Evolutionary conservation across 2,113 vertebrate species (phyloP).

Genomic region (Entosphenus tridentatus): DNA sequence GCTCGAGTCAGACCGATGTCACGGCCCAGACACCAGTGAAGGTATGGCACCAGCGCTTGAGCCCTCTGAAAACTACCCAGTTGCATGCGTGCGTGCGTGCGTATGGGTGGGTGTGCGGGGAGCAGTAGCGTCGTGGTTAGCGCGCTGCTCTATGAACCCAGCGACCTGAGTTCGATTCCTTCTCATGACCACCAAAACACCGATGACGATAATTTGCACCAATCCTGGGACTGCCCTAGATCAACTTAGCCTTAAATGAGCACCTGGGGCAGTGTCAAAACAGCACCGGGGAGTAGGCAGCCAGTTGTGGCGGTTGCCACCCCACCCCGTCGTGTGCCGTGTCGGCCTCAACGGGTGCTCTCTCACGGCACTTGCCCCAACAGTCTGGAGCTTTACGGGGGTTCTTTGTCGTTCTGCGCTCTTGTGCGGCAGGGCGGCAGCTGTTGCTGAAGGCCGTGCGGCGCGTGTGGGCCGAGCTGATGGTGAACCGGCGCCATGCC

Average conservation of each 20-base stretch:
- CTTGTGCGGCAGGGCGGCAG: constrained; percentile 44
- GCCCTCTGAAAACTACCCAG: neutral
- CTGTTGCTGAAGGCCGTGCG: constrained; percentile 89
- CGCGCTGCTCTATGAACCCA: neutral
- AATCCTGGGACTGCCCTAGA: too few species aligned
- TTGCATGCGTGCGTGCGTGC: neutral
- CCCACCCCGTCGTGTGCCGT: too few species aligned
- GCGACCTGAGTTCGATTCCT: too few species aligned
- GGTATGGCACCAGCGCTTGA: constrained; percentile 23
- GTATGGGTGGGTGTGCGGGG: neutral
- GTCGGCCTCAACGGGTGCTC: too few species aligned
- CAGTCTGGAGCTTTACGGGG: rapidly evolving
- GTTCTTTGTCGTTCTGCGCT: constrained; percentile 8
- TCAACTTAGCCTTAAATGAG: too few species aligned
- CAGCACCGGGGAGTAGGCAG: too few species aligned
- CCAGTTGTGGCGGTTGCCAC: too few species aligned
- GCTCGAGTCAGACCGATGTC: constrained; percentile 45
- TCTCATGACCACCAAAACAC: too few species aligned
- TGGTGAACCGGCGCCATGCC: constrained; percentile 77
- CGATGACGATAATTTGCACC: too few species aligned
- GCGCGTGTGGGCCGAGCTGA: constrained; percentile 89
- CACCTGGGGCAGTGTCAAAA: too few species aligned
- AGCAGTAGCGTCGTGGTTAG: neutral
- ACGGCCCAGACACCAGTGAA: constrained; percentile 76
- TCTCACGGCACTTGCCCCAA: too few species aligned